Evolutionary conservation across 2,113 vertebrate species (phyloP), one percentile per base, ranked within the genome.

Genomic region (Pyxicephalus adspersus): DNA sequence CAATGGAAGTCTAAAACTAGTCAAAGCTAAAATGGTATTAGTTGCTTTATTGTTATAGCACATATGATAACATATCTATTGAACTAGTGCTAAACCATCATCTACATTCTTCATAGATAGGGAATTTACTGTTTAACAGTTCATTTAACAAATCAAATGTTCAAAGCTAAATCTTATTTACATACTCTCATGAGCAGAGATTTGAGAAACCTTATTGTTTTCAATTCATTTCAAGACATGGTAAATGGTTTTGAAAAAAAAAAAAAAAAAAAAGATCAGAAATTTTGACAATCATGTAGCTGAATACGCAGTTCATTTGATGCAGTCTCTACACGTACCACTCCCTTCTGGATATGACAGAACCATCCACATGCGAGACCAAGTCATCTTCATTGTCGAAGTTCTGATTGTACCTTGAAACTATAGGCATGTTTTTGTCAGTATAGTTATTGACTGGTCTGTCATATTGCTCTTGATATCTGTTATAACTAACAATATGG

Each of bases 291-390:
- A 71, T 80, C 78, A 91, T 85, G 83, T 84, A 90, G 87, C 84
- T 76, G 79, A 65, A 88, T 81, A 85, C 86, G 87, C 84, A 4
- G 86, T 77, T 87, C 54, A 22, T 20, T 60, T 89, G 84, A 81
- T 88, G 92, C 85, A 88, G 85, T 60, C 81, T 87, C 94, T 95
- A 99, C 87, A 98, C 96, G 87, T 98, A 98, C 96, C 97, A 98
- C 93, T 99, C 97, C 87, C 95, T 95, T 87, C 97, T 96, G 80
- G 97, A 98, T 90, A 99, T 99, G 88, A 99, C 96, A 5, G 97
- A 98, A 57, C 96, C 97, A 84, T 98, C 97, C 92, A 97, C 91
- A 89, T 99, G 96, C 85, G 97, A 96, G 86, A 98, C 97, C 74
- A 97, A 97, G 86, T 98, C 96, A 91, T 96, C 94, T 92, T 98